phyloP scores from a whole-genome alignment of 2,113 vertebrate species.

The Gymnorhina tibicen region DNA sequence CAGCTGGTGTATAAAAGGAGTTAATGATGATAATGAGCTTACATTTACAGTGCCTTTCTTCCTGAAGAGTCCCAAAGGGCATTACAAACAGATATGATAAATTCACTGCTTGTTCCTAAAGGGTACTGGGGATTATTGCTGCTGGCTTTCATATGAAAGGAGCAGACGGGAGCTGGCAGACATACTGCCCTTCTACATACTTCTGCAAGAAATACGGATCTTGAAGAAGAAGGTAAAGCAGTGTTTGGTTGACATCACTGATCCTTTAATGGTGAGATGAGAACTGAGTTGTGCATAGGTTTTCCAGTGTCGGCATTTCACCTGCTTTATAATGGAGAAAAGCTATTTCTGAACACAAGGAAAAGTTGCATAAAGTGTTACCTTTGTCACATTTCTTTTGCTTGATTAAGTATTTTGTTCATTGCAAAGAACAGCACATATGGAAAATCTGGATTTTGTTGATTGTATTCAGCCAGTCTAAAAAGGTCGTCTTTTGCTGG shows the following conservation, averaged over 20 bases:
- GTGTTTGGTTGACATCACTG: slow-evolving; percentile 1
- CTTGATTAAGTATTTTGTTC: background rate
- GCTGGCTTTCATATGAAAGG: background rate
- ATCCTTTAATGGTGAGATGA: slow-evolving; percentile 15
- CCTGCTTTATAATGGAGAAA: background rate
- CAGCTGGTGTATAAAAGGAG: slow-evolving; percentile 62
- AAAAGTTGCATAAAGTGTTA: background rate
- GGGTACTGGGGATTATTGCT: slow-evolving; percentile 1
- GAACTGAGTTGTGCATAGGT: background rate
- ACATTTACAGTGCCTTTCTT: slow-evolving; percentile 32
- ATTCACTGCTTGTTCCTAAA: slow-evolving; percentile 25
- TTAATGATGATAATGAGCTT: slow-evolving; percentile 70
- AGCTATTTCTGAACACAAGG: slow-evolving; percentile 12
- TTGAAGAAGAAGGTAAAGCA: slow-evolving; percentile 22
- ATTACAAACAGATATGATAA: slow-evolving; percentile 47
- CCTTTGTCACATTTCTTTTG: background rate
- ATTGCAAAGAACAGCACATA: background rate
- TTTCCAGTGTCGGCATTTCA: background rate
- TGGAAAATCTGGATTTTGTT: background rate
- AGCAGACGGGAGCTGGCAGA: background rate
- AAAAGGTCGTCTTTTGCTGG: background rate
- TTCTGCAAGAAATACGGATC: slow-evolving; percentile 34
- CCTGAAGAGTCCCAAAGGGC: slow-evolving; percentile 54
- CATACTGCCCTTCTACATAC: background rate
- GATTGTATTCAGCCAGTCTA: background rate